phyloP scores from a whole-genome alignment of 2,797 vertebrate species.

The Glossophaga mutica region DNA sequence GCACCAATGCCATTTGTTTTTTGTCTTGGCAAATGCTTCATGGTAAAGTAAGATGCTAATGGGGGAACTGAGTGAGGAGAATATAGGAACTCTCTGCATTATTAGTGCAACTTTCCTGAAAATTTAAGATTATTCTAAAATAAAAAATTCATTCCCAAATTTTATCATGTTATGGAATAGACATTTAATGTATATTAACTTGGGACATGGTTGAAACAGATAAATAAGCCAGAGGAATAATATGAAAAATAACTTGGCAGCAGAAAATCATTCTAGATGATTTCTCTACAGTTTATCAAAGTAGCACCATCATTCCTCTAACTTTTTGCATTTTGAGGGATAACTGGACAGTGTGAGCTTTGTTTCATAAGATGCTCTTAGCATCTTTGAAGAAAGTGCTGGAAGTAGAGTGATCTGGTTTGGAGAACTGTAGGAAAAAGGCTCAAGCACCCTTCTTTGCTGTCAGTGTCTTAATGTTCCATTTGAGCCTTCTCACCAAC shows the following conservation, averaged over 20 bases:
- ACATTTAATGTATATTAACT: not conserved
- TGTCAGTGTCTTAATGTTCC: not conserved
- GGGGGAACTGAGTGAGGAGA: not conserved
- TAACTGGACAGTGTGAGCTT: not conserved
- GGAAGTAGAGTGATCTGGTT: not conserved
- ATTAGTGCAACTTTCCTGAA: not conserved
- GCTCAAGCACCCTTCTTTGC: not conserved
- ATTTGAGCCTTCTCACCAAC: not conserved
- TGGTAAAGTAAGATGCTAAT: not conserved
- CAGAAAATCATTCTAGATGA: not conserved
- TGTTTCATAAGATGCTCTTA: not conserved
- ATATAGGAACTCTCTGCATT: not conserved
- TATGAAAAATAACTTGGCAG: not conserved
- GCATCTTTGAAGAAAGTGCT: conserved; percentile 1
- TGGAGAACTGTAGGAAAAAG: conserved; percentile 8
- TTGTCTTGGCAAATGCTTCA: not conserved
- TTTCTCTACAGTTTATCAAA: not conserved
- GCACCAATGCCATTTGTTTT: not conserved
- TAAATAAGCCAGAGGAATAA: not conserved
- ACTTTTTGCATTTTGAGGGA: not conserved
- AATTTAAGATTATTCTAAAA: not conserved
- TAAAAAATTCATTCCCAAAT: not conserved
- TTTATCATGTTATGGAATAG: not conserved
- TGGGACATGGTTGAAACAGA: not conserved
- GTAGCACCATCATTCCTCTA: not conserved